Evolutionary conservation across 2,888 invertebrate genomes (phyloP).

Genomic region (Galerucella nymphaeae): DNA sequence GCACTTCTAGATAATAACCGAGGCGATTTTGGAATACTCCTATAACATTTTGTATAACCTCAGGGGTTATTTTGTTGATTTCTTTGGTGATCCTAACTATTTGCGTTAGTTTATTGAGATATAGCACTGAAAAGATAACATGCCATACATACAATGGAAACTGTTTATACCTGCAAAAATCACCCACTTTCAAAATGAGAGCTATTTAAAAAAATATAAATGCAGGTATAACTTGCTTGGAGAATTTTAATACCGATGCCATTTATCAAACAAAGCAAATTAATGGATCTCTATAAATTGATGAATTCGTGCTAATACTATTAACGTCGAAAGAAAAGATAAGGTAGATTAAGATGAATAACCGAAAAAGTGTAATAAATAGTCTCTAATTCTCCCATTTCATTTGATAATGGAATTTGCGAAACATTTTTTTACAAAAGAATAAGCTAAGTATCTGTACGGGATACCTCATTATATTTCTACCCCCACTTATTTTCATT

Average conservation of each 20-base stretch:
- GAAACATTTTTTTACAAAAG: too few relatives aligned
- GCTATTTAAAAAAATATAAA: constrained; percentile 6
- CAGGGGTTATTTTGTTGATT: too few relatives aligned
- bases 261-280: constrained; percentile 8
- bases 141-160: not conserved
- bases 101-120: too few relatives aligned
- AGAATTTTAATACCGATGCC: constrained; percentile 14
- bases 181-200: not conserved
- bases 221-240: constrained; percentile 7
- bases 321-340: not conserved
- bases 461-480: too few relatives aligned
- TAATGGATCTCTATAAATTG: constrained; percentile 13
- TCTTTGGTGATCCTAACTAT: too few relatives aligned
- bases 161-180: not conserved
- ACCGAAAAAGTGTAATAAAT: not conserved
- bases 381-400: not conserved
- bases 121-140: too few relatives aligned
- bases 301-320: not conserved
- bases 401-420: not conserved
- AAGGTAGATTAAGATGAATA: constrained; percentile 2
- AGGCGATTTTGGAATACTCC: too few relatives aligned
- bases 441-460: too few relatives aligned
- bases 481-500: too few relatives aligned
- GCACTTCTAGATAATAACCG: too few relatives aligned
- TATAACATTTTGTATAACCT: too few relatives aligned